Conservation (phyloP, 2,797 vertebrate species). For the Sebastes umbrosus region DNA sequence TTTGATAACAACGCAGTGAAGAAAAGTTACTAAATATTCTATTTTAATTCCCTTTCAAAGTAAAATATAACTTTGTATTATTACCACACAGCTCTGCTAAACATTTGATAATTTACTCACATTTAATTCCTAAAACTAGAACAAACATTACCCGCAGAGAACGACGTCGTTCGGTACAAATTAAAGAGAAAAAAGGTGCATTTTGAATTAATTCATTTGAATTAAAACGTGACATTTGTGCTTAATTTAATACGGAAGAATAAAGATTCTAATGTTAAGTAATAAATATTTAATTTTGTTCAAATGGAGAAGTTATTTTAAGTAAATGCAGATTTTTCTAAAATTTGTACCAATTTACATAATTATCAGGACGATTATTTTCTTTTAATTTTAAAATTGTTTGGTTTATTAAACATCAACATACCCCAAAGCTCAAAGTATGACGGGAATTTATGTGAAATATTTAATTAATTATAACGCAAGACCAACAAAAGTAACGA, state of each 20-base stretch:
- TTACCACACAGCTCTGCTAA: background rate
- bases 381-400: background rate
- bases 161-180: background rate
- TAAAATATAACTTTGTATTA: background rate
- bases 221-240: no score
- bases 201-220: background rate
- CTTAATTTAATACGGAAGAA: no score
- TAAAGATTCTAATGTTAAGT: no score
- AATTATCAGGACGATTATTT: background rate
- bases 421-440: no score
- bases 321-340: no score
- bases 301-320: no score
- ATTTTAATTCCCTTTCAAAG: background rate
- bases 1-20: background rate
- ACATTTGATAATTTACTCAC: background rate
- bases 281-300: no score
- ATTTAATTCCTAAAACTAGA: no score
- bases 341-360: no score
- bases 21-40: background rate
- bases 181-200: background rate
- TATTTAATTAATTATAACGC: no score
- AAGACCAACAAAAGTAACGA: background rate
- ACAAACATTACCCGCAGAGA: background rate
- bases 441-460: no score
- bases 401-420: no score